Percentiles rank a stretch among this genome's conserved stretches.
Evolutionary conservation across 2,113 vertebrate genomes (phyloP).

Genomic region (Gymnobelideus leadbeateri): DNA sequence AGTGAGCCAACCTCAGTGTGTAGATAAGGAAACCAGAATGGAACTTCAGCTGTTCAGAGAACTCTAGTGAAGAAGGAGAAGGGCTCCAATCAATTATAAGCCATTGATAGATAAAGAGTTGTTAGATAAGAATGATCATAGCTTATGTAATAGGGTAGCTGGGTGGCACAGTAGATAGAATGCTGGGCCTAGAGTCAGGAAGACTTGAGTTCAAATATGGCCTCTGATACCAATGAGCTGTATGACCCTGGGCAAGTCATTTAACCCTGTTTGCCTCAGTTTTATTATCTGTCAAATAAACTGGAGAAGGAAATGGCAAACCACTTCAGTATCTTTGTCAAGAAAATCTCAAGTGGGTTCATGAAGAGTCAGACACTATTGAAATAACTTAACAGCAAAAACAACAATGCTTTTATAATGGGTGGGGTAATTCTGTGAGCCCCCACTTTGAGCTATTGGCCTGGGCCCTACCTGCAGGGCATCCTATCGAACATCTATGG

Average conservation of each 20-base stretch:
- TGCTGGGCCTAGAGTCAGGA: background rate
- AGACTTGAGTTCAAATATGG: background rate
- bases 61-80: constrained; percentile 78
- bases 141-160: background rate
- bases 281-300: background rate
- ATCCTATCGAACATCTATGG: background rate
- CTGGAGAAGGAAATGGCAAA: background rate
- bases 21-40: constrained; percentile 61
- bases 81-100: constrained; percentile 77
- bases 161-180: background rate
- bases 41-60: constrained; percentile 76
- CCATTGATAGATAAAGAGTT: constrained; percentile 67
- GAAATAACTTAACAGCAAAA: background rate
- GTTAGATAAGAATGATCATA: background rate
- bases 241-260: background rate
- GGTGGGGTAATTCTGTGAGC: background rate
- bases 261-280: background rate
- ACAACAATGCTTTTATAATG: background rate
- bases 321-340: background rate
- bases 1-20: constrained; percentile 65
- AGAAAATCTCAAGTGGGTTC: background rate
- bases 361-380: background rate
- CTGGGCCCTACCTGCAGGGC: background rate
- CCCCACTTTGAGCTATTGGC: background rate
- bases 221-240: background rate